Evolutionary conservation across 2,888 invertebrate genomes (phyloP), one percentile per base, ranked within the genome.

Genomic region (Protula sp.): DNA sequence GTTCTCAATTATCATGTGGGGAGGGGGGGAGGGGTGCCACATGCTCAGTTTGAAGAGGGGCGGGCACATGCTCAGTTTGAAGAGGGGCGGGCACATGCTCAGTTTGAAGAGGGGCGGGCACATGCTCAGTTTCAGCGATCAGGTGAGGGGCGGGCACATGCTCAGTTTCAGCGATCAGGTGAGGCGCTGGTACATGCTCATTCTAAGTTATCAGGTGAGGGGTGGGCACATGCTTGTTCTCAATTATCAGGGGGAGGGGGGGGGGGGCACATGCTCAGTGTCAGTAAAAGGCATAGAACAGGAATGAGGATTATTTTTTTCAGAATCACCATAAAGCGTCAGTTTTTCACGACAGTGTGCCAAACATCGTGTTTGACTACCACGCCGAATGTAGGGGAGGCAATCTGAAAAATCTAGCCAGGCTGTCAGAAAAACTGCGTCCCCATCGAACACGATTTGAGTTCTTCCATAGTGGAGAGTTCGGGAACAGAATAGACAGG

Each of bases 41-140:
- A n/a, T n/a, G n/a, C n/a, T n/a, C n/a, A n/a, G n/a, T n/a, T n/a
- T n/a, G n/a, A n/a, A n/a, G n/a, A n/a, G n/a, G n/a, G n/a, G n/a
- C n/a, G n/a, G n/a, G n/a, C n/a, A n/a, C n/a, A n/a, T n/a, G n/a
- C n/a, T n/a, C n/a, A n/a, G n/a, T n/a, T n/a, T n/a, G n/a, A n/a
- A n/a, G 82, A 98, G 98, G 83, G 97, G 98, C 24, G 99, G 99
- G 84, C 91, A 93, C 2, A 90, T 90, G 82, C n/a, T n/a, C n/a
- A n/a, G n/a, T n/a, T n/a, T n/a, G n/a, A n/a, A n/a, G n/a, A n/a
- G n/a, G n/a, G n/a, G n/a, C n/a, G n/a, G n/a, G n/a, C n/a, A n/a
- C n/a, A n/a, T n/a, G n/a, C 85, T 99, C 3, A 94, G 94, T 76
- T 91, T 94, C 80, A 75, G 73, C 14, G 80, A 73, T 63, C 68